Evolutionary conservation across 2,888 invertebrate genomes (phyloP).

Genomic region (Deilephila porcellus): DNA sequence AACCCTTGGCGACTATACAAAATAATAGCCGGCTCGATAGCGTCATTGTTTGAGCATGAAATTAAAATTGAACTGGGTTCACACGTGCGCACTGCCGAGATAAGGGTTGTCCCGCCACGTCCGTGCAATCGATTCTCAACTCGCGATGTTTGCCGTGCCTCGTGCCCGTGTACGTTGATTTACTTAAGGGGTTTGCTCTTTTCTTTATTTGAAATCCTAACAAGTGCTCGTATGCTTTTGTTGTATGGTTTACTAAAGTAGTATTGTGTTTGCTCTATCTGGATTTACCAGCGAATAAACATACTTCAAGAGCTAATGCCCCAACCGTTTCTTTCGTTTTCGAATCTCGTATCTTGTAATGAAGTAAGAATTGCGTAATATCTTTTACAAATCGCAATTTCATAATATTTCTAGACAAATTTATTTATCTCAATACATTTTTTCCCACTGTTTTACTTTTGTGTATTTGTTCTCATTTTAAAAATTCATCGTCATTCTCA

Average conservation of each 20-base stretch:
- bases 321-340: not conserved
- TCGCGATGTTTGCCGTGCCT: slow-evolving; percentile 62
- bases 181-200: slow-evolving; percentile 78
- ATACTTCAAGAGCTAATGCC: slow-evolving; percentile 30
- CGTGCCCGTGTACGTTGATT: slow-evolving; percentile 60
- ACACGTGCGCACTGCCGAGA: slow-evolving; percentile 81
- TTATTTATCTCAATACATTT: no score
- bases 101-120: slow-evolving; percentile 70
- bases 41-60: slow-evolving; percentile 85
- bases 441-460: no score
- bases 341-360: not conserved
- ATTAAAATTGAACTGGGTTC: slow-evolving; percentile 84
- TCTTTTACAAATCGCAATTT: not conserved
- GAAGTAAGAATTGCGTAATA: not conserved
- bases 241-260: slow-evolving; percentile 55
- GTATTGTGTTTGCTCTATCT: slow-evolving; percentile 51
- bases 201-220: slow-evolving; percentile 73
- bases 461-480: no score
- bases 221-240: slow-evolving; percentile 60
- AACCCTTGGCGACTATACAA: slow-evolving; percentile 80
- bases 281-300: slow-evolving; percentile 51
- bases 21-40: slow-evolving; percentile 83
- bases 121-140: slow-evolving; percentile 72
- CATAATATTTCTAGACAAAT: not conserved
- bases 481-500: no score